phyloP scores from a whole-genome alignment of 2,797 vertebrate genomes.

The Champsocephalus gunnari region DNA sequence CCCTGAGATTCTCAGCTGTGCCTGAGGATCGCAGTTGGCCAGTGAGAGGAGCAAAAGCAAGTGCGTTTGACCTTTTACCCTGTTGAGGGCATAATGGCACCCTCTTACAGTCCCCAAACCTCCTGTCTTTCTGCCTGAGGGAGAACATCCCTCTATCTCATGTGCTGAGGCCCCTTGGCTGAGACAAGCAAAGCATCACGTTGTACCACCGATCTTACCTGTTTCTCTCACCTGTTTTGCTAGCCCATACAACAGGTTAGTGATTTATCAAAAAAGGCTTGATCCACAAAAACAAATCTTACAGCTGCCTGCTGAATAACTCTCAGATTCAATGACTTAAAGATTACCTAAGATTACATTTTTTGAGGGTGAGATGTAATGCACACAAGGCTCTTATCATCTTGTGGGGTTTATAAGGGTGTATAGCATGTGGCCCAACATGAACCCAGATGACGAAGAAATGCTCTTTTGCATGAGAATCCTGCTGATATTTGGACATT shows the following conservation, averaged over 20 bases:
- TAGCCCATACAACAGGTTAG: not conserved
- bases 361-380: constrained; percentile 23
- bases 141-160: constrained; percentile 28
- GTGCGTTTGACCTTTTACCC: constrained; percentile 37
- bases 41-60: constrained; percentile 36
- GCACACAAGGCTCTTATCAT: not conserved
- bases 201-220: constrained; percentile 12
- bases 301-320: constrained; percentile 23
- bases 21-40: constrained; percentile 31
- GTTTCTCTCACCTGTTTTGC: constrained; percentile 41
- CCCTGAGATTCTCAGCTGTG: constrained; percentile 60
- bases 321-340: constrained; percentile 25
- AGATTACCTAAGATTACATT: constrained; percentile 28
- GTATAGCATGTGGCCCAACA: constrained; percentile 6
- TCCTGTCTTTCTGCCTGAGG: constrained; percentile 21
- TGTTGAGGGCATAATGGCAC: constrained; percentile 43
- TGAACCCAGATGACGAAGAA: constrained; percentile 12
- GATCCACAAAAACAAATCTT: constrained; percentile 5
- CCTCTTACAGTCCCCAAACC: constrained; percentile 25
- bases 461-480: not conserved
- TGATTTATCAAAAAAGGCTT: not conserved
- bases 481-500: not conserved
- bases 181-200: constrained; percentile 29
- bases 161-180: constrained; percentile 17
- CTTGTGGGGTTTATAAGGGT: not conserved